phyloP scores from a whole-genome alignment of 2,113 vertebrate species.

The Notechis scutatus region DNA sequence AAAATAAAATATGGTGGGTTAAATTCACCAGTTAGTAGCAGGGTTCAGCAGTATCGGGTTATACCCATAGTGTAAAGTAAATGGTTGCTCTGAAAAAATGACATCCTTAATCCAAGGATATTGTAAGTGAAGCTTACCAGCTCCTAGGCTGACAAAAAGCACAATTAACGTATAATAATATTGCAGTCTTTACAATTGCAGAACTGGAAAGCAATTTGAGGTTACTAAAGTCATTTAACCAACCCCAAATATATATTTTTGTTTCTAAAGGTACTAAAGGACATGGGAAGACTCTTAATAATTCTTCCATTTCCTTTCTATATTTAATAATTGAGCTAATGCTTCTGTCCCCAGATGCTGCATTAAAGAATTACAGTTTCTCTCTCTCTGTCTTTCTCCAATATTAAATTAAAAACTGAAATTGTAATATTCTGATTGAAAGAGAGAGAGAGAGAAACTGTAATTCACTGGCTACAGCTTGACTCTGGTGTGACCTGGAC shows the following conservation, averaged over 20 bases:
- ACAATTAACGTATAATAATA: not conserved
- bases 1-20: not conserved
- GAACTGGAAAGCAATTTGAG: not conserved
- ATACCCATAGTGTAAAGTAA: not conserved
- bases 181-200: not conserved
- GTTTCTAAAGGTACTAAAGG: not conserved
- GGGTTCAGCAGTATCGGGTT: not conserved
- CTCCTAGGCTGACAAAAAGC: not conserved
- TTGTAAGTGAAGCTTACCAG: not conserved
- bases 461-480: not conserved
- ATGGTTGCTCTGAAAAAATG: not conserved
- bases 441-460: not conserved
- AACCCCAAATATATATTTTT: not conserved
- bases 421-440: not conserved
- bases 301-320: not conserved
- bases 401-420: not conserved
- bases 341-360: not conserved
- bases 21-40: not conserved
- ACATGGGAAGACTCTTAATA: not conserved
- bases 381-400: not conserved
- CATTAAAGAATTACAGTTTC: not conserved
- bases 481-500: constrained; percentile 1
- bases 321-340: not conserved
- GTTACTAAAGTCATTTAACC: not conserved
- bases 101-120: not conserved